Evolutionary conservation across 1,140 invertebrate genomes (phyloP).

Genomic region (Macrotrachela quadricornifera): DNA sequence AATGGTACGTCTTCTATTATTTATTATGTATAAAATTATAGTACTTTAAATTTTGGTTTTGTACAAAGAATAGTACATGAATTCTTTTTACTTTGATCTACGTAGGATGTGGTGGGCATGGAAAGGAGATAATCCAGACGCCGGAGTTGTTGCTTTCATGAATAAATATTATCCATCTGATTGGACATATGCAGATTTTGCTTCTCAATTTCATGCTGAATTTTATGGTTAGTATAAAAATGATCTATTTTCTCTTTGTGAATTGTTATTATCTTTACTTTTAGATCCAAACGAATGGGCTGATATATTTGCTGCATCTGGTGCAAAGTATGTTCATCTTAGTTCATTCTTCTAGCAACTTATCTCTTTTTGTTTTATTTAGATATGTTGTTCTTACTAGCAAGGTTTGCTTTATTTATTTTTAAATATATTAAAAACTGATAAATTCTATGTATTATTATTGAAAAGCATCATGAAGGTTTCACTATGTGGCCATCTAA

Average conservation of each 20-base stretch:
- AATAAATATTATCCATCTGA: slow-evolving; percentile 14
- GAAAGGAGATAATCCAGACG: slow-evolving; percentile 10
- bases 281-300: slow-evolving; percentile 4
- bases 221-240: background rate
- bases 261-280: too few relatives aligned
- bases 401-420: background rate
- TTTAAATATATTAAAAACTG: background rate
- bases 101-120: slow-evolving; percentile 41
- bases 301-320: slow-evolving; percentile 3
- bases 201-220: slow-evolving; percentile 13
- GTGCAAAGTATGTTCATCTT: slow-evolving; percentile 21
- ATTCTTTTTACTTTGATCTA: slow-evolving; percentile 33
- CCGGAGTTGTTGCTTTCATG: slow-evolving; percentile 15
- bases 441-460: slow-evolving; percentile 20
- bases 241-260: too few relatives aligned
- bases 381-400: too few relatives aligned
- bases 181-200: slow-evolving; percentile 19
- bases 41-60: slow-evolving; percentile 12
- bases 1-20: slow-evolving; percentile 1
- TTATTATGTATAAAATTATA: background rate
- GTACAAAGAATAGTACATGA: background rate
- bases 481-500: slow-evolving; percentile 22
- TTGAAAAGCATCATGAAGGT: slow-evolving; percentile 27
- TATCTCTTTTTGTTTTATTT: too few relatives aligned
- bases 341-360: slow-evolving; percentile 8